These are phyloP conservation scores for Itoplectis maculator DNA, from an alignment of 2,888 invertebrate species.

Conservation along the genomic window DNA sequence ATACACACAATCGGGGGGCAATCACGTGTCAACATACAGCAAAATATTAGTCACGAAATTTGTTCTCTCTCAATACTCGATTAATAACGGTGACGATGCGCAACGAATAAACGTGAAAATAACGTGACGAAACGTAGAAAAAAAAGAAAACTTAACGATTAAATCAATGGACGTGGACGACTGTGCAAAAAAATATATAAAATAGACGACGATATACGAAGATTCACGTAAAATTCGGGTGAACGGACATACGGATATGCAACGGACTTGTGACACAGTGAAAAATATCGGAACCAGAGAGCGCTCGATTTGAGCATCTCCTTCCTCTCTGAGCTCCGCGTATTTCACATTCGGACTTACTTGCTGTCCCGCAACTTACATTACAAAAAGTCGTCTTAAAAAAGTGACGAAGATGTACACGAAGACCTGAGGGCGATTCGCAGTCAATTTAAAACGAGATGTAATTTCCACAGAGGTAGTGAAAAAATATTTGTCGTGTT, in stretches of 20 bases:
- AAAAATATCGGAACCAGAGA: constrained; percentile 28
- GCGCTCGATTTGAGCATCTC: neutral
- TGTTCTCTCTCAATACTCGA: constrained; percentile 43
- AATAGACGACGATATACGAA: constrained; percentile 46
- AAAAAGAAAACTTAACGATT: constrained; percentile 10
- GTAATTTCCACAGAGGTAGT: constrained; percentile 12
- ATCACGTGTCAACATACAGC: constrained; percentile 57
- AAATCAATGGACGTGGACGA: constrained; percentile 43
- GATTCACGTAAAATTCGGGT: constrained; percentile 43
- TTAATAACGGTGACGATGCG: constrained; percentile 69
- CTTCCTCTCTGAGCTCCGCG: neutral
- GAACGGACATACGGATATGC: constrained; percentile 39
- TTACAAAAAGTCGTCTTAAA: constrained; percentile 36
- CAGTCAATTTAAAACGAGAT: constrained; percentile 53
- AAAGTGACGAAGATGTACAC: constrained; percentile 37
- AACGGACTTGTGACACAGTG: constrained; percentile 52
- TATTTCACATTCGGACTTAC: constrained; percentile 61
- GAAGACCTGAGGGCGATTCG: constrained; percentile 52
- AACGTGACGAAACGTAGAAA: constrained; percentile 32
- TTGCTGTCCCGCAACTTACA: constrained; percentile 56
- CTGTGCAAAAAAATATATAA: constrained; percentile 31
- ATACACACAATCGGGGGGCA: constrained; percentile 32
- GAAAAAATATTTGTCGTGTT: neutral
- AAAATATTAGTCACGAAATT: constrained; percentile 61
- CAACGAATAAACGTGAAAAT: constrained; percentile 48